Percentiles rank a stretch among this genome's conserved stretches.
phyloP scores from a whole-genome alignment of 2,888 invertebrate genomes.

The Chalcis sispes region DNA sequence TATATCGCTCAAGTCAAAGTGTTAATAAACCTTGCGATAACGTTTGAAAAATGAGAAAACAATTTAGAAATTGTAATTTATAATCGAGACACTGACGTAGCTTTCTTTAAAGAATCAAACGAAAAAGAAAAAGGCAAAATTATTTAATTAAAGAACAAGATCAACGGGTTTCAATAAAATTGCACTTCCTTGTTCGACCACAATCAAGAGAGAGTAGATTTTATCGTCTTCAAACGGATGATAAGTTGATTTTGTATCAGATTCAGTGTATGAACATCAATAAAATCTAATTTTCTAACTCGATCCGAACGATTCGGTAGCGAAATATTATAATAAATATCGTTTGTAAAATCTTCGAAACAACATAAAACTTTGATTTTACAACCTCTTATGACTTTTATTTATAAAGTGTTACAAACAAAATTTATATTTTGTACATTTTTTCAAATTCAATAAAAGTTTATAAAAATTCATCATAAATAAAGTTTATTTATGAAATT shows the following conservation, averaged over 20 bases:
- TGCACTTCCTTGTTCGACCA: slow-evolving; percentile 28
- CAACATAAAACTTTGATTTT: too few species aligned
- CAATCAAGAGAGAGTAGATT: background rate
- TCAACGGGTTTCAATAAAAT: slow-evolving; percentile 23
- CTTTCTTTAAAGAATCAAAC: background rate
- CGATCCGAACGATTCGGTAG: background rate
- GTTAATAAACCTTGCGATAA: slow-evolving; percentile 12
- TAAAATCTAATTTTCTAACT: slow-evolving; percentile 20
- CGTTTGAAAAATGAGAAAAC: background rate
- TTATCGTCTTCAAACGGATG: background rate
- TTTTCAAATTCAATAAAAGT: too few species aligned
- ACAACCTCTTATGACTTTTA: too few species aligned
- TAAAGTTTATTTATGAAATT: too few species aligned
- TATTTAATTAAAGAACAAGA: slow-evolving; percentile 28
- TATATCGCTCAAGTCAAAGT: background rate
- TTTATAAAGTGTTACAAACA: too few species aligned
- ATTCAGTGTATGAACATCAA: slow-evolving; percentile 1
- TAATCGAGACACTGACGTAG: background rate
- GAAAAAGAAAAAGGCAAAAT: slow-evolving; percentile 46
- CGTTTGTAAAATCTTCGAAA: background rate
- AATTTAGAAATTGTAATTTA: slow-evolving; percentile 21
- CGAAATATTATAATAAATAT: background rate
- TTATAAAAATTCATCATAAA: too few species aligned
- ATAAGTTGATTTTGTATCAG: background rate
- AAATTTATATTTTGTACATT: too few species aligned